Evolutionary conservation across 2,888 invertebrate genomes (phyloP), one percentile per base, ranked within the genome.

Genomic region (Brachyptera putata): DNA sequence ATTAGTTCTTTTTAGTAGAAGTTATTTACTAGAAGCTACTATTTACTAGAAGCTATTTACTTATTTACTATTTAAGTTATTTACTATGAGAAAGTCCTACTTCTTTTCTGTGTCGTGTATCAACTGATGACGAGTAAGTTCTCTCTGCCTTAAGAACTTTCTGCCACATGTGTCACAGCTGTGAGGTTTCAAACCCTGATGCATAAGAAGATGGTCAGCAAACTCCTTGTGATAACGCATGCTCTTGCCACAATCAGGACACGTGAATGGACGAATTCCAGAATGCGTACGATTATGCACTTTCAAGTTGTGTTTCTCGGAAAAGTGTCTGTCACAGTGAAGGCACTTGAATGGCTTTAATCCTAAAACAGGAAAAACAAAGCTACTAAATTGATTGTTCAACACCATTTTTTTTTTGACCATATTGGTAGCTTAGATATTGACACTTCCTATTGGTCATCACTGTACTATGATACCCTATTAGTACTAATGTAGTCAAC

Each of bases 231-330:
- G 60, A 22, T 63, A 63, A 21, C 63, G 57, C 36, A 59, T n/a
- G 3, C 21, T 26, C 14, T 46, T 30, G 1, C 57, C 57, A 67
- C 91, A 91, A 60, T 80, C 77, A 66, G 79, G 74, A 70, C 91
- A 91, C 66, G 76, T 75, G 73, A 82, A 81, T 1, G 79, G 77
- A 37, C 80, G 78, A 4, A 76, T 75, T 62, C 76, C 74, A 3
- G 74, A 71, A 68, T 86, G 86, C 3, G 79, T 74, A 48, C 75
- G 71, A 43, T 77, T 70, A 68, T 86, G 86, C 26, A 79, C 70
- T 43, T 69, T 68, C 57, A 76, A 64, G 30, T 76, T 68, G 25
- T 70, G 71, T 63, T 72, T 73, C 34, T 72, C 71, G 59, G 73
- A 72, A 63, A 76, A 76, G 36, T 68, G 69, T 64, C 75, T 75